Evolutionary conservation across 2,797 vertebrate species (phyloP).

Genomic region (Xerus rutilus): DNA sequence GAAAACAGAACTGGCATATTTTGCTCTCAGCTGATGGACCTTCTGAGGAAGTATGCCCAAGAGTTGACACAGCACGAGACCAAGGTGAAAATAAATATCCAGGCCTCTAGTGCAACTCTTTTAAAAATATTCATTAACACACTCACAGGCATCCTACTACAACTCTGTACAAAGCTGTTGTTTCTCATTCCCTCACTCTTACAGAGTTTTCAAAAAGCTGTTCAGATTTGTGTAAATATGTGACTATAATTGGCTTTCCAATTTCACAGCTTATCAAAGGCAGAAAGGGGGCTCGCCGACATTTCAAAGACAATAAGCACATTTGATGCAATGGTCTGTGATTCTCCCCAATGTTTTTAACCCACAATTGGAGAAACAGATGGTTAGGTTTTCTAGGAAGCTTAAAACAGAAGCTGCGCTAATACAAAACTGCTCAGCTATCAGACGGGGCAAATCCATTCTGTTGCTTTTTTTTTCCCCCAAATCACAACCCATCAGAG

Average conservation of each 20-base stretch:
- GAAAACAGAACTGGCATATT: neutral
- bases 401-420: slow-evolving; percentile 90
- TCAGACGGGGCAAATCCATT: slow-evolving; percentile 88
- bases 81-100: slow-evolving; percentile 63
- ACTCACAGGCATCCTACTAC: neutral
- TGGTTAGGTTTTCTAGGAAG: slow-evolving; percentile 91
- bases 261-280: slow-evolving; percentile 84
- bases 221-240: slow-evolving; percentile 83
- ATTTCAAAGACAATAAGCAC: slow-evolving; percentile 87
- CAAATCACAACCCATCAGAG: slow-evolving; percentile 86
- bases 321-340: slow-evolving; percentile 87
- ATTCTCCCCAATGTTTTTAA: slow-evolving; percentile 88
- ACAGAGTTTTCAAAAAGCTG: slow-evolving; percentile 76
- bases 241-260: slow-evolving; percentile 85
- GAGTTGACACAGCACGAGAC: slow-evolving; percentile 59
- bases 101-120: neutral
- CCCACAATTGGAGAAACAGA: slow-evolving; percentile 89
- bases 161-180: slow-evolving; percentile 74
- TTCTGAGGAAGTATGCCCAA: slow-evolving; percentile 51
- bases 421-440: slow-evolving; percentile 89
- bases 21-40: neutral
- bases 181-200: slow-evolving; percentile 78
- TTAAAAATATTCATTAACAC: slow-evolving; percentile 65
- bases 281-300: slow-evolving; percentile 65
- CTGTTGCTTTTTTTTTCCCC: slow-evolving; percentile 47